Conservation (phyloP, 1,140 invertebrate genomes). For the Drosophila varians region DNA sequence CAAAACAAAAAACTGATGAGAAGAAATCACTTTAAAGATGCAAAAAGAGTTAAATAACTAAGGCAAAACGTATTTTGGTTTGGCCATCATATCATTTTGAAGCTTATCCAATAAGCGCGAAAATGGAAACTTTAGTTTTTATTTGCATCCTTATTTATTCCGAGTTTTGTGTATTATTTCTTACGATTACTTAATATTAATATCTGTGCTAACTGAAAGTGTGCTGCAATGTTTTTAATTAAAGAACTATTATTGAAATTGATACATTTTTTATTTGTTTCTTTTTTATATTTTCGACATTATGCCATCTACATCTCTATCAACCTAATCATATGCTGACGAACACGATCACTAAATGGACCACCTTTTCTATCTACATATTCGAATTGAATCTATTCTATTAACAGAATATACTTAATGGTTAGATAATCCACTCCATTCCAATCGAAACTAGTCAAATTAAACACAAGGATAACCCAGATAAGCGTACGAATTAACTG, state of each 20-base stretch:
- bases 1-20: constrained; percentile 19
- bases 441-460: constrained; percentile 61
- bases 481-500: constrained; percentile 27
- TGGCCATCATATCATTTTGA: constrained; percentile 38
- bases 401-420: constrained; percentile 27
- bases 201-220: constrained; percentile 76
- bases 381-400: constrained; percentile 34
- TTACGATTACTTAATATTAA: constrained; percentile 59
- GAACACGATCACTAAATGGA: constrained; percentile 81
- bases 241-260: constrained; percentile 65
- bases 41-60: background rate
- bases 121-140: constrained; percentile 43
- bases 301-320: constrained; percentile 16
- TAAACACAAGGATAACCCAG: constrained; percentile 26
- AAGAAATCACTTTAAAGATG: constrained; percentile 24
- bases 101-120: constrained; percentile 49
- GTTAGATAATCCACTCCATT: constrained; percentile 37
- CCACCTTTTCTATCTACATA: constrained; percentile 76
- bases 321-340: constrained; percentile 67
- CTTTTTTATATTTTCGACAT: constrained; percentile 2
- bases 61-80: constrained; percentile 1
- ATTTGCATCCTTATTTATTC: constrained; percentile 60
- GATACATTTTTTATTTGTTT: constrained; percentile 4
- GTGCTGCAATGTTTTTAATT: constrained; percentile 77
- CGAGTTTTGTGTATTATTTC: constrained; percentile 68